phyloP scores from a whole-genome alignment of 2,113 vertebrate species.

The Anoura caudifer region DNA sequence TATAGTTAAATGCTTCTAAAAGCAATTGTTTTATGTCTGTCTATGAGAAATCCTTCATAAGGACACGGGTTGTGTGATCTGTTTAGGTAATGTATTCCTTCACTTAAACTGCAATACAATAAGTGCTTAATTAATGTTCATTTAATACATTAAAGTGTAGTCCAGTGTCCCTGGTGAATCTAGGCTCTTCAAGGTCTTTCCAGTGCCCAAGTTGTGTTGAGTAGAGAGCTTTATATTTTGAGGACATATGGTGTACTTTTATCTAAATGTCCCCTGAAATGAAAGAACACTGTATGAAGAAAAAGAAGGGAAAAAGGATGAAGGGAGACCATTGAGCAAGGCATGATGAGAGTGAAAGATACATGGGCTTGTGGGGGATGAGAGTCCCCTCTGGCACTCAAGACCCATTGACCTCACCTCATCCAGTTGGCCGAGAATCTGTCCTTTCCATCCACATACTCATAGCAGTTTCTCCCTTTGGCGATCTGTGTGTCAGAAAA shows the following conservation, averaged over 20 bases:
- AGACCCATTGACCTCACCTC: conserved; percentile 77
- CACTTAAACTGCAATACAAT: neutral
- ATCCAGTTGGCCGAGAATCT: conserved; percentile 87
- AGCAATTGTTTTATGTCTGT: neutral
- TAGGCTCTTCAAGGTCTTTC: neutral
- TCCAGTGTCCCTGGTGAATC: neutral
- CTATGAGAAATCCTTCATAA: neutral
- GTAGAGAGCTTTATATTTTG: neutral
- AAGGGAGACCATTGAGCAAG: neutral
- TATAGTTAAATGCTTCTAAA: neutral
- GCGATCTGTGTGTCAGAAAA: conserved; percentile 77
- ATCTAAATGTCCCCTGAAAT: neutral
- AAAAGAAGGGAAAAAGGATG: neutral
- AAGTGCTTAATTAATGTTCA: neutral
- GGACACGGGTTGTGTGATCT: neutral
- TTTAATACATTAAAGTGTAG: neutral
- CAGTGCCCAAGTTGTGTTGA: neutral
- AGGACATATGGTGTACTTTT: neutral
- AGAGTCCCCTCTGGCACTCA: neutral
- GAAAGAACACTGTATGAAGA: neutral
- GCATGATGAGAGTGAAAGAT: neutral
- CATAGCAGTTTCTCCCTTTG: conserved; percentile 79
- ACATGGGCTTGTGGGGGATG: too few species aligned
- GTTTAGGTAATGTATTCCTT: neutral
- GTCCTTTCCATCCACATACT: conserved; percentile 84